These are phyloP conservation scores for Andrena flavipes DNA, from an alignment of 2,888 invertebrate genomes.

Conservation along the genomic window DNA sequence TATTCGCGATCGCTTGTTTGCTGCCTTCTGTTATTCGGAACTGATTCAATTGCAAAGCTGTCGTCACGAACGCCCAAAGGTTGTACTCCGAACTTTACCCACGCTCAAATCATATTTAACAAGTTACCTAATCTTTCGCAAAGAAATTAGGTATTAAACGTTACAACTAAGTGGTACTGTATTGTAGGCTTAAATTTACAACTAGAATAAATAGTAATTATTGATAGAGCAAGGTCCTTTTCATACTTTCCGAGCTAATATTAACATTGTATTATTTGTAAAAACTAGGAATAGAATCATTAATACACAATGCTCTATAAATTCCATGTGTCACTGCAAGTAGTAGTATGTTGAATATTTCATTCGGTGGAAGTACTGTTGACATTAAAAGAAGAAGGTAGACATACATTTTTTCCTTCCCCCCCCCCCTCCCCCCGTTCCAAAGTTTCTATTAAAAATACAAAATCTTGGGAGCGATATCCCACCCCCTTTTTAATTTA, in stretches of 20 bases:
- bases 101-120: conserved; percentile 60
- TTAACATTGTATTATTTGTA: conserved; percentile 67
- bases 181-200: conserved; percentile 71
- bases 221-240: conserved; percentile 74
- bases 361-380: background rate
- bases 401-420: background rate
- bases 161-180: conserved; percentile 63
- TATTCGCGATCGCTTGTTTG: conserved; percentile 2
- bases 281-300: conserved; percentile 72
- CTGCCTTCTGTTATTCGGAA: conserved; percentile 29
- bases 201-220: conserved; percentile 81
- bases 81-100: conserved; percentile 30
- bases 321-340: background rate
- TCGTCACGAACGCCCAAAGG: conserved; percentile 20
- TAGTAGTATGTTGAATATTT: background rate
- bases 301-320: conserved; percentile 64
- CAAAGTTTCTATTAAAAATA: background rate
- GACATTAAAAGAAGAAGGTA: background rate
- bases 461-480: background rate
- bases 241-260: conserved; percentile 76
- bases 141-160: conserved; percentile 66
- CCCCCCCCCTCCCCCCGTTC: background rate
- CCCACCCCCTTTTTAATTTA: background rate
- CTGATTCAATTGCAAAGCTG: conserved; percentile 26
- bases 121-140: conserved; percentile 67